Base-by-base conservation (phyloP, 2,113 vertebrate species). In the Aegotheles bennettii region DNA sequence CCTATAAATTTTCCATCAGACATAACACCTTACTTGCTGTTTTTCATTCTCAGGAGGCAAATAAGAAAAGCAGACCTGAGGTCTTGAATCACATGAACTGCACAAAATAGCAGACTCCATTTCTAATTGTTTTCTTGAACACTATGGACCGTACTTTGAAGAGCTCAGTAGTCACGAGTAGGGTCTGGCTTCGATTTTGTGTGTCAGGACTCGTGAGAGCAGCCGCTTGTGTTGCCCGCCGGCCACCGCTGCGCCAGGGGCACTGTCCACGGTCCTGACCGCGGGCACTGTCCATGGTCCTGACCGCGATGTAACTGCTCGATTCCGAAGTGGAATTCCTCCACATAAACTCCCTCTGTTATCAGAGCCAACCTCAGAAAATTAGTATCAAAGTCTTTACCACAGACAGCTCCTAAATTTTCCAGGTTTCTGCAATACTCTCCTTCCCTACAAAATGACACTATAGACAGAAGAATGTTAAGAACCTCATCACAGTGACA, bases 241-340 rank as follows among this genome's bases (percentile, higher is more conserved):
- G 43, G 43, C 19, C 43, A 6, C 43, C 0, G 13, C 0, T 2
- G 33, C 0, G 17, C 0, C 0, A 26, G 54, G 0, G 45, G 42
- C 23, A 7, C 78, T 94, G 78, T 84, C 89, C 74, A 17, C 31
- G 78, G 90, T 73, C 4, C 82, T 76, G 78, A 20, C 11, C 3
- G 2, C 11, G 0, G 11, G 23, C 50, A 7, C 78, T 94, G 78
- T 84, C 89, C 74, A 17, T n/a, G 78, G 90, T 73, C 4, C 82
- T 76, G 78, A 20, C 11, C 3, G 2, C 6, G 2, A n/a, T n/a
- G n/a, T n/a, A n/a, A n/a, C n/a, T n/a, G n/a, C 29, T 51, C 11
- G 1, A 3, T 43, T 35, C n/a, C 4, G 28, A 36, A 1, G 13
- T 0, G 20, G 24, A 28, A 4, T n/a, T n/a, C n/a, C 14, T 42